A percentile compares a stretch with the other conserved stretches of the same genome.
phyloP scores from a whole-genome alignment of 2,797 vertebrate genomes.

The Apogon talboti region DNA sequence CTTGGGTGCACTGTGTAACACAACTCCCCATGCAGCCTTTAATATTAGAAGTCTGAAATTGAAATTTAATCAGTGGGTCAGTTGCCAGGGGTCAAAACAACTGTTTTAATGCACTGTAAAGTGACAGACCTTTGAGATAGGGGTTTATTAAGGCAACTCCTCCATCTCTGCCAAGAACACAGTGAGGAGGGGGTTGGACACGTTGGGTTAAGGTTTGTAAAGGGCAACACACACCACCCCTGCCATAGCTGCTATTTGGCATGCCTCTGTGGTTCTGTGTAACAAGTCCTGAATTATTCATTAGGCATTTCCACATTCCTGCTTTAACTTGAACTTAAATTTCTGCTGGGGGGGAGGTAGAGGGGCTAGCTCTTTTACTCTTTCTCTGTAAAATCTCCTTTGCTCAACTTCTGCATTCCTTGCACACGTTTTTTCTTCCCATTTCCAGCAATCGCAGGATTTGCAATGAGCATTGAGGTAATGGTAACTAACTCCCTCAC shows the following conservation, averaged over 20 bases:
- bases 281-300: conserved; percentile 74
- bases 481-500: conserved; percentile 56
- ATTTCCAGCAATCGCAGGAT: conserved; percentile 4
- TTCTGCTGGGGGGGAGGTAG: conserved; percentile 15
- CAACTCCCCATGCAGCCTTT: conserved; percentile 9
- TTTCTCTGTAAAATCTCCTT: conserved; percentile 35
- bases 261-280: conserved; percentile 42
- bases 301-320: conserved; percentile 53
- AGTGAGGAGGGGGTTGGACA: conserved; percentile 26
- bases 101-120: conserved; percentile 47
- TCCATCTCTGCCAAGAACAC: conserved; percentile 48
- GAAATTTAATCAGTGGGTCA: conserved; percentile 41
- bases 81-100: conserved; percentile 27
- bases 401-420: conserved; percentile 20
- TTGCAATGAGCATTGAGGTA: conserved; percentile 42
- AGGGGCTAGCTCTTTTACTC: conserved; percentile 3
- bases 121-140: conserved; percentile 31
- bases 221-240: conserved; percentile 53
- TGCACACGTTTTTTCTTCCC: not conserved
- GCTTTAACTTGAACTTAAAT: conserved; percentile 53
- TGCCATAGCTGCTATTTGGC: conserved; percentile 56
- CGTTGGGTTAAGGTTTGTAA: conserved; percentile 57
- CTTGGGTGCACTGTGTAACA: conserved; percentile 11
- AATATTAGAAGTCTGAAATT: conserved; percentile 36
- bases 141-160: conserved; percentile 33